phyloP scores from a whole-genome alignment of 1,140 invertebrate genomes.

The Listronotus bonariensis region DNA sequence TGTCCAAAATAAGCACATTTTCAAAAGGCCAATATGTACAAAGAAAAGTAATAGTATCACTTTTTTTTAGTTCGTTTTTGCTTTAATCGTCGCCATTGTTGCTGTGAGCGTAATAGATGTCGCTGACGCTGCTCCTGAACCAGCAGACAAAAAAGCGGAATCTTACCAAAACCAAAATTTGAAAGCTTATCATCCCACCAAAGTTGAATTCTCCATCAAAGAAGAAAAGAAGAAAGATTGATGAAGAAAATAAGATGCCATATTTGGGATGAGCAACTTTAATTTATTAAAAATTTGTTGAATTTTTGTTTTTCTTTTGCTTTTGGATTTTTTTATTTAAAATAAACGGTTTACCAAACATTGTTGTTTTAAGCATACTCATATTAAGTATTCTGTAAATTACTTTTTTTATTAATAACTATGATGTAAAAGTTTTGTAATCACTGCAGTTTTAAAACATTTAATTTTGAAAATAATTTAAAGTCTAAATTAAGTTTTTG shows the following conservation, averaged over 20 bases:
- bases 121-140: slow-evolving; percentile 9
- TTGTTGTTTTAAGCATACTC: too few relatives aligned
- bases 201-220: slow-evolving; percentile 23
- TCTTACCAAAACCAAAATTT: slow-evolving; percentile 25
- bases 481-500: too few relatives aligned
- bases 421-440: too few relatives aligned
- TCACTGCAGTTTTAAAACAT: too few relatives aligned
- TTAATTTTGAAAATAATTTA: too few relatives aligned
- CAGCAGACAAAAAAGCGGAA: slow-evolving; percentile 16
- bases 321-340: too few relatives aligned
- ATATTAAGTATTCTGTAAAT: too few relatives aligned
- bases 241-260: background rate
- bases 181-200: slow-evolving; percentile 25
- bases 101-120: slow-evolving; percentile 15
- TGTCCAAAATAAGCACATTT: too few relatives aligned
- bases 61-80: slow-evolving; percentile 23
- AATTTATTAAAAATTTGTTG: slow-evolving; percentile 10
- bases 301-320: slow-evolving; percentile 6
- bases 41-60: too few relatives aligned
- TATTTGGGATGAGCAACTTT: slow-evolving; percentile 3
- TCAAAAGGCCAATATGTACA: too few relatives aligned
- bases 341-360: too few relatives aligned
- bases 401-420: too few relatives aligned
- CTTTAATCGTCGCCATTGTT: slow-evolving; percentile 17
- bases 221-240: slow-evolving; percentile 7